Percentiles rank a stretch among this genome's conserved stretches.
Evolutionary conservation across 2,113 vertebrate species (phyloP).

Genomic region (Fregetta grallaria): DNA sequence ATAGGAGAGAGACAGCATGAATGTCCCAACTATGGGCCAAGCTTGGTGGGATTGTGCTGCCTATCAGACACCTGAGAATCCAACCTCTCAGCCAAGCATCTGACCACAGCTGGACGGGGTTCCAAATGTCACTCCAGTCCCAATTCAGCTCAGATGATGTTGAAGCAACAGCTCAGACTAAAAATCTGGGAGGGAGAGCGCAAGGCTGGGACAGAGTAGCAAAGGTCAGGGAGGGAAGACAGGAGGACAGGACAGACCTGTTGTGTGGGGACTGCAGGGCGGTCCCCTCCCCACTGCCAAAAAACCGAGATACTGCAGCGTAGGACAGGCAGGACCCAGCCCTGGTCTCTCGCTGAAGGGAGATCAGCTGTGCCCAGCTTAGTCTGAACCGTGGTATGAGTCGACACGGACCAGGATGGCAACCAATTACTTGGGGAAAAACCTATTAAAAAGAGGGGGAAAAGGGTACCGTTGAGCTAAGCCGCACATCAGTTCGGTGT

Average conservation of each 20-base stretch:
- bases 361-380: background rate
- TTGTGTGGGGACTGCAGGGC: fast-evolving
- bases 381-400: background rate
- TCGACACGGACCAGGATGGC: background rate
- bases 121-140: background rate
- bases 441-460: background rate
- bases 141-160: background rate
- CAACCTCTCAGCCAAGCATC: background rate
- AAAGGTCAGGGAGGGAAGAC: background rate
- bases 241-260: conserved; percentile 40
- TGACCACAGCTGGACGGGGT: too few species aligned
- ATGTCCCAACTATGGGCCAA: background rate
- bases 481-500: fast-evolving
- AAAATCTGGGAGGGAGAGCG: fast-evolving
- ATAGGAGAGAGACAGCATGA: background rate
- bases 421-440: background rate
- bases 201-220: background rate
- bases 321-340: background rate
- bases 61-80: background rate
- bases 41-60: background rate
- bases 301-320: background rate
- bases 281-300: background rate
- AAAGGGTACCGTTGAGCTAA: background rate
- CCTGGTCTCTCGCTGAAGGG: background rate
- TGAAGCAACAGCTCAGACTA: background rate